These are phyloP conservation scores for Erpetoichthys calabaricus DNA, from an alignment of 2,797 vertebrate species.

Conservation along the genomic window DNA sequence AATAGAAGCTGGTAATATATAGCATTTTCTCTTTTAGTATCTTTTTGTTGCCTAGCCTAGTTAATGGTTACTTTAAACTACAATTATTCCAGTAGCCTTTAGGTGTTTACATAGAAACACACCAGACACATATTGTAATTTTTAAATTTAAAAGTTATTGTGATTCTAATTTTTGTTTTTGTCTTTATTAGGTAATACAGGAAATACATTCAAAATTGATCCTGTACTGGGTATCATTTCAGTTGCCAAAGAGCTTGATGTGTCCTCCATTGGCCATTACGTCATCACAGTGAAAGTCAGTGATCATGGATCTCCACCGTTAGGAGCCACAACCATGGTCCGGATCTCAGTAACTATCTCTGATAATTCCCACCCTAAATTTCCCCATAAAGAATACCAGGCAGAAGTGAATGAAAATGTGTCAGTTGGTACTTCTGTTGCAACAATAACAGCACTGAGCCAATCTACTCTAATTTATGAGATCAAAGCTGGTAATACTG, in stretches of 20 bases:
- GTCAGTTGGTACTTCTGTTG: slow-evolving; percentile 69
- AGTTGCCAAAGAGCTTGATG: slow-evolving; percentile 73
- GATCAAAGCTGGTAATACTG: slow-evolving; percentile 66
- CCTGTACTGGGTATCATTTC: slow-evolving; percentile 83
- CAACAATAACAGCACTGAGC: slow-evolving; percentile 73
- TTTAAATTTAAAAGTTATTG: no score
- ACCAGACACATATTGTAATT: no score
- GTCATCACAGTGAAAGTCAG: slow-evolving; percentile 77
- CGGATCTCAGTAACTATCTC: slow-evolving; percentile 80
- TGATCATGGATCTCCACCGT: slow-evolving; percentile 70
- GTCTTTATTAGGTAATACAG: slow-evolving; percentile 70
- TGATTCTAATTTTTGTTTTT: slow-evolving; percentile 19
- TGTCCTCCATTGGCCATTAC: slow-evolving; percentile 74
- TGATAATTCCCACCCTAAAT: slow-evolving; percentile 83
- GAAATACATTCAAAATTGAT: slow-evolving; percentile 80
- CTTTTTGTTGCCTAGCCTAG: slow-evolving; percentile 9
- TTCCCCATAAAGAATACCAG: slow-evolving; percentile 78
- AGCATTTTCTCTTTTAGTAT: background rate
- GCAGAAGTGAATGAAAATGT: slow-evolving; percentile 77
- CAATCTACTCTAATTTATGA: slow-evolving; percentile 84
- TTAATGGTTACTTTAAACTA: slow-evolving; percentile 6
- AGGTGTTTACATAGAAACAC: no score
- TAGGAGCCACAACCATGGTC: slow-evolving; percentile 76
- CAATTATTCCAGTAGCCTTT: no score
- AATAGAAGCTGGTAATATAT: slow-evolving; percentile 80